phyloP scores from a whole-genome alignment of 2,888 invertebrate genomes.

The Bimastos eiseni region DNA sequence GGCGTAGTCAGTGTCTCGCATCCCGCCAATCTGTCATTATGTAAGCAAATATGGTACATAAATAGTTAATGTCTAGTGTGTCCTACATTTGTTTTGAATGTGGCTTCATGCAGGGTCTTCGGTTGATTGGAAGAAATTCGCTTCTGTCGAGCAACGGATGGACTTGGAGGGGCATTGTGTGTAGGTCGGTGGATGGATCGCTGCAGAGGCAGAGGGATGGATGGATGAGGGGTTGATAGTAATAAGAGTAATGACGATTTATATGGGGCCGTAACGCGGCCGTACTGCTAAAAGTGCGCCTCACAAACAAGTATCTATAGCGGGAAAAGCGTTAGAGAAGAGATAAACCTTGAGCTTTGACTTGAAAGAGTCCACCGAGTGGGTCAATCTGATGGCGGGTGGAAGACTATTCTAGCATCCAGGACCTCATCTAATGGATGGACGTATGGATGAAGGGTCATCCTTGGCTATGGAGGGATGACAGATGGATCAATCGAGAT shows the following conservation, averaged over 20 bases:
- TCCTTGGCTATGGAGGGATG: too few relatives aligned
- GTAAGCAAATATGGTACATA: background rate
- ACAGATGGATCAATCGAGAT: background rate
- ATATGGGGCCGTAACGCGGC: too few relatives aligned
- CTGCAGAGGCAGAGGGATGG: too few relatives aligned
- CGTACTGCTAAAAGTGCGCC: too few relatives aligned
- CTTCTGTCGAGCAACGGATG: background rate
- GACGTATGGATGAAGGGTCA: background rate
- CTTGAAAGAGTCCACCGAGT: too few relatives aligned
- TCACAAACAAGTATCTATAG: too few relatives aligned
- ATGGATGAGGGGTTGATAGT: too few relatives aligned
- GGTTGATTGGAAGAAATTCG: background rate
- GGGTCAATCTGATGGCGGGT: too few relatives aligned
- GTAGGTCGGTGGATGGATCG: background rate
- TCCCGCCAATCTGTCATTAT: background rate
- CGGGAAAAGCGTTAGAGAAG: too few relatives aligned
- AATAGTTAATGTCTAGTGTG: background rate
- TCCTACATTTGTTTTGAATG: background rate
- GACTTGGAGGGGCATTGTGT: background rate
- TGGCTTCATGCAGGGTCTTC: background rate
- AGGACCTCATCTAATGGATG: too few relatives aligned
- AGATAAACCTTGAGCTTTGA: too few relatives aligned
- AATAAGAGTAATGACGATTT: too few relatives aligned
- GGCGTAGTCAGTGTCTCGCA: background rate
- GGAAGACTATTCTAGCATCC: background rate